Base-by-base conservation (phyloP, 1,140 invertebrate species). In the Agrypnia vestita region DNA sequence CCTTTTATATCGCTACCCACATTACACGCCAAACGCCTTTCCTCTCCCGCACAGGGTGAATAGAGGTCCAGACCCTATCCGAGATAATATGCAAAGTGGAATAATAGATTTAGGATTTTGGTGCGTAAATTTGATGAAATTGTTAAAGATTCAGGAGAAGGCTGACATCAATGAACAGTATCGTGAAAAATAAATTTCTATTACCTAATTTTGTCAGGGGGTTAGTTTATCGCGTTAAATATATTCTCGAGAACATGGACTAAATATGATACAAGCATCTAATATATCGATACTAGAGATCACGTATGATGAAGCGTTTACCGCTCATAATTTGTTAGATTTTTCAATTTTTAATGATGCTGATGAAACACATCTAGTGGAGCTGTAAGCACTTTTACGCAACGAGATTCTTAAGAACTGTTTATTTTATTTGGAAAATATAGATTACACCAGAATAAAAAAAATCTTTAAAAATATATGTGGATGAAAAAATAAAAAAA, bases 71-170 rank as follows among this genome's bases (percentile, higher is more conserved):
- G 44, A 46, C 64, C 64, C 64, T 46, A 69, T 69, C 64, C 64
- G 17, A 69, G 64, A 69, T 69, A 46, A 69, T 69, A 69, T 69
- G 64, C 64, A 69, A 69, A 69, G 64, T 69, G 44, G 64, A 69
- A 69, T 69, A 69, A 69, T 69, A 69, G 64, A 69, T 69, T 69
- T 69, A 49, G 21, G 64, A 69, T 69, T 69, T 69, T 21, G 44
- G 43, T 69, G 64, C 64, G 64, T 69, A 69, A 69, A 69, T 69
- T 69, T 69, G 64, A 69, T 69, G 64, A 69, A 69, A 49, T 46
- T 69, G 44, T 69, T 69, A 49, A 69, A 69, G 44, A 69, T 69
- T 46, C 64, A 69, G 64, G 64, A 69, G 64, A 4, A 44, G n/a
- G 61, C 35, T 13, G 61, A 64, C 10, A 43, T 64, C 21, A 19